Conservation (phyloP, 2,113 vertebrate genomes). For the Clarias batrachus region DNA sequence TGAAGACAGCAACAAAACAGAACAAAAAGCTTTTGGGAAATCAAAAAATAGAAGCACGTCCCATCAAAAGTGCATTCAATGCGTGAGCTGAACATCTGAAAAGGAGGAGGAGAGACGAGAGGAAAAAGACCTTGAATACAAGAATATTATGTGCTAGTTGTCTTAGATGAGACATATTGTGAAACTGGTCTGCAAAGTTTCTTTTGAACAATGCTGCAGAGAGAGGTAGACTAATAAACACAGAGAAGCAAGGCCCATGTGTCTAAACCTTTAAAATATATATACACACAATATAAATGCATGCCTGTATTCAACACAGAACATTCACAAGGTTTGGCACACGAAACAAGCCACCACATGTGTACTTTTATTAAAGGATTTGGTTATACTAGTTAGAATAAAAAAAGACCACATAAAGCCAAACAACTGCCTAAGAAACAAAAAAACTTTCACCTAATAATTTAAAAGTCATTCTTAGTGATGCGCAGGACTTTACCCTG, state of each 20-base stretch:
- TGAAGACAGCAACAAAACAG: constrained; percentile 46
- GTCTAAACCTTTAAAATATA: constrained; percentile 20
- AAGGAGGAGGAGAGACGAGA: constrained; percentile 43
- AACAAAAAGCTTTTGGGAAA: constrained; percentile 49
- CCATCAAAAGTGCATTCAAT: constrained; percentile 27
- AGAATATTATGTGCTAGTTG: constrained; percentile 31
- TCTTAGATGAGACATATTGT: constrained; percentile 40
- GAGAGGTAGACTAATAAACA: constrained; percentile 32
- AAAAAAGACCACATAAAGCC: neutral
- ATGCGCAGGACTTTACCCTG: neutral
- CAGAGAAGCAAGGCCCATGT: constrained; percentile 2
- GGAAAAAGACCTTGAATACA: neutral
- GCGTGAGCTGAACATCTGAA: constrained; percentile 41
- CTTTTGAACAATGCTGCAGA: constrained; percentile 34
- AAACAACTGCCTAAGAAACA: neutral
- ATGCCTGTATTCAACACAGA: neutral
- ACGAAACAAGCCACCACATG: neutral
- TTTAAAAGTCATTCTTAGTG: neutral
- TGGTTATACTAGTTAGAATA: neutral
- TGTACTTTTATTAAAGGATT: neutral
- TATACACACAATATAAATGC: constrained; percentile 7
- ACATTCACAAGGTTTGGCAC: neutral
- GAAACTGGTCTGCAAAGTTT: constrained; percentile 41
- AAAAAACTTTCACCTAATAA: neutral
- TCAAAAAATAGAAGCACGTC: constrained; percentile 45